Evolutionary conservation across 2,113 vertebrate genomes (phyloP), one percentile per base, ranked within the genome.

Genomic region (Elachura formosa): DNA sequence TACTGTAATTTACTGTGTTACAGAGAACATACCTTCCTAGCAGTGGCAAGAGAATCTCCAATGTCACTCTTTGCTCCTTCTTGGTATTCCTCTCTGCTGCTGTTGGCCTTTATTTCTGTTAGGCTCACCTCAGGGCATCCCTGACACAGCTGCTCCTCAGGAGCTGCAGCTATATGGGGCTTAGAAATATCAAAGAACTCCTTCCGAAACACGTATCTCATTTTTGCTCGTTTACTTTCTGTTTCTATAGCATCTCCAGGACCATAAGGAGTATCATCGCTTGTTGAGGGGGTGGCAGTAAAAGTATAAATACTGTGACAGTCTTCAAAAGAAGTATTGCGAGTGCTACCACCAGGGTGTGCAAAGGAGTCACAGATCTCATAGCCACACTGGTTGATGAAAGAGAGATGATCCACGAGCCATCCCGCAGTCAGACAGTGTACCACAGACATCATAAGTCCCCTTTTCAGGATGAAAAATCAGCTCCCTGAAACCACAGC

Each of bases 331-430:
- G 81, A 78, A 83, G 46, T 11, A 52, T 2, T 2, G 25, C 8
- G 6, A 83, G 72, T 4, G 31, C 31, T 80, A 54, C 28, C 69
- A 49, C 5, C 25, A 41, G 40, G 43, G 24, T 19, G 15, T 0
- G 26, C 67, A 66, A 9, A 51, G 36, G 87, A 75, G n/a, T 81
- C 86, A 31, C 72, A 63, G 83, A 96, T 22, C 43, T 97, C 89
- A 63, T 98, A 98, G 72, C 95, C 97, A 49, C 96, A 94, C 55
- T 93, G 97, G 76, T 98, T 98, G 59, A 99, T 97, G n/a, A 98
- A 98, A 9, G 98, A 94, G 34, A 98, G 96, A 11, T 99, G 95
- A 90, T 99, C 98, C 93, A 99, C 17, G 5, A 99, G 96, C 98
- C 98, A 99, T 12, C 99, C 99, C 0, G 17, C 68, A 1, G 87